A percentile compares a stretch with the other conserved stretches of the same genome.
These are phyloP conservation scores for Trachelus stipa DNA, from an alignment of 2,888 invertebrate species.

Conservation along the genomic window DNA sequence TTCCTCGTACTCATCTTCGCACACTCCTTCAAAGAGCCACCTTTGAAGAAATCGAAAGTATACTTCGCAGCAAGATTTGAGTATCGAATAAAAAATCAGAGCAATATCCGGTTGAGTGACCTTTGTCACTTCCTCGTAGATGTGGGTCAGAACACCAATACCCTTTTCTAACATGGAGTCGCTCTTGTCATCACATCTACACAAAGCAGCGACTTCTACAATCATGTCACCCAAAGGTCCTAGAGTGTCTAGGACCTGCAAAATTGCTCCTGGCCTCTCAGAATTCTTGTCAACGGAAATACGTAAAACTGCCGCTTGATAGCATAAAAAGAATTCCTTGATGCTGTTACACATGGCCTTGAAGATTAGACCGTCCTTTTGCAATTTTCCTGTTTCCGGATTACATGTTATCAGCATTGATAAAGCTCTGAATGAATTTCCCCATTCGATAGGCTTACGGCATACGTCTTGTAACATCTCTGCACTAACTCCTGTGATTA, in stretches of 20 bases:
- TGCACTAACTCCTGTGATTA: slow-evolving; percentile 44
- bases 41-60: slow-evolving; percentile 80
- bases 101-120: slow-evolving; percentile 72
- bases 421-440: slow-evolving; percentile 58
- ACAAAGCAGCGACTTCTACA: slow-evolving; percentile 53
- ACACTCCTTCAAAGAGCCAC: slow-evolving; percentile 87
- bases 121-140: slow-evolving; percentile 74
- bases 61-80: slow-evolving; percentile 71
- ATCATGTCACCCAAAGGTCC: slow-evolving; percentile 53
- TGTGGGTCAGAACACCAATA: slow-evolving; percentile 73
- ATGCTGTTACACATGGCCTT: slow-evolving; percentile 59
- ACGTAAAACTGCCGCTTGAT: slow-evolving; percentile 53
- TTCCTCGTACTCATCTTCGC: slow-evolving; percentile 85
- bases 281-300: slow-evolving; percentile 38
- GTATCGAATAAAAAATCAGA: slow-evolving; percentile 70
- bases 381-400: slow-evolving; percentile 44
- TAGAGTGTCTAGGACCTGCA: slow-evolving; percentile 44
- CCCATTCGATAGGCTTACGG: slow-evolving; percentile 51
- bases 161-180: slow-evolving; percentile 64
- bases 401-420: slow-evolving; percentile 43
- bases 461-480: slow-evolving; percentile 46
- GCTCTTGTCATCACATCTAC: slow-evolving; percentile 45
- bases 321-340: slow-evolving; percentile 57
- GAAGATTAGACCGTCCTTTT: slow-evolving; percentile 58
- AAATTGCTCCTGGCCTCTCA: slow-evolving; percentile 30